A percentile compares a stretch with the other conserved stretches of the same genome.
These are phyloP conservation scores for Drosophila fungiperda DNA, from an alignment of 2,888 invertebrate species.

Conservation along the genomic window DNA sequence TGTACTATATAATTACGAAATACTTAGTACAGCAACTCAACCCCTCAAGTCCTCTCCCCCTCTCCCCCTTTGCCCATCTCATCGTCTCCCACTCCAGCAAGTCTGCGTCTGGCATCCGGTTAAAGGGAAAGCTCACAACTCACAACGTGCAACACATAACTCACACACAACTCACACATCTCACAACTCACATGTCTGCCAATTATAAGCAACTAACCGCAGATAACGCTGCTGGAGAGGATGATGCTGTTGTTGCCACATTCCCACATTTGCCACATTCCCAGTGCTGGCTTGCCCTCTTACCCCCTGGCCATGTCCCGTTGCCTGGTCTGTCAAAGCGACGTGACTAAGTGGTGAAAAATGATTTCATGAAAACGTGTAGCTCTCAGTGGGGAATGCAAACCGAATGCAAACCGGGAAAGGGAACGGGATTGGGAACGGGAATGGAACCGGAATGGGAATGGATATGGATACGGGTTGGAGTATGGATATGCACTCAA, in stretches of 20 bases:
- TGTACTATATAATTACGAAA: constrained; percentile 60
- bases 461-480: constrained; percentile 1
- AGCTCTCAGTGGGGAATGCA: constrained; percentile 69
- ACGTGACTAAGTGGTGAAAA: constrained; percentile 79
- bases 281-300: constrained; percentile 9
- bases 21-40: constrained; percentile 44
- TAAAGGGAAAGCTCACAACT: constrained; percentile 60
- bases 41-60: constrained; percentile 1
- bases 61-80: background rate
- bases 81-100: background rate
- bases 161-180: constrained; percentile 7
- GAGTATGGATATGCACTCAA: constrained; percentile 12
- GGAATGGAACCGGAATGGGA: constrained; percentile 32
- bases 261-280: constrained; percentile 28
- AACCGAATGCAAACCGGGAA: constrained; percentile 53
- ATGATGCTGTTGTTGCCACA: constrained; percentile 56
- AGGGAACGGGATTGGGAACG: constrained; percentile 2
- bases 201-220: constrained; percentile 79
- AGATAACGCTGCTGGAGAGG: constrained; percentile 71
- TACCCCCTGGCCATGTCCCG: constrained; percentile 12
- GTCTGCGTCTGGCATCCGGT: constrained; percentile 47
- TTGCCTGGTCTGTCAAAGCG: constrained; percentile 73
- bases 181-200: constrained; percentile 74
- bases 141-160: constrained; percentile 3
- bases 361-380: constrained; percentile 79